phyloP scores from a whole-genome alignment of 2,797 vertebrate genomes.

The Diglossa cyanea region DNA sequence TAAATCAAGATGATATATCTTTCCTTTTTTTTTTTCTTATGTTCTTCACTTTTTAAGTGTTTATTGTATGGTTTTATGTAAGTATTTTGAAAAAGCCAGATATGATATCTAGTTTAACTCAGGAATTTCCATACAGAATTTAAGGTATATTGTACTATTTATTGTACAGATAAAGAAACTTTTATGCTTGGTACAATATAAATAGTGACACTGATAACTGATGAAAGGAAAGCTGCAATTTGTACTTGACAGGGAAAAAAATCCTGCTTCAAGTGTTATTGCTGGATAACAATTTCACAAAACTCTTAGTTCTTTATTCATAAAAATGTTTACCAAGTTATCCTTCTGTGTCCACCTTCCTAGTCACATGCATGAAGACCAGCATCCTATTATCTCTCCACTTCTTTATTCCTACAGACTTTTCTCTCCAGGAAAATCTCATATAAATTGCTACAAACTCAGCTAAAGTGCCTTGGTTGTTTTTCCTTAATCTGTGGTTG shows the following conservation, averaged over 20 bases:
- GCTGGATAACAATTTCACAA: neutral
- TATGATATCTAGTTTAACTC: neutral
- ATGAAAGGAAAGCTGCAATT: neutral
- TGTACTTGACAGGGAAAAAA: neutral
- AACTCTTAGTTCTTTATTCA: neutral
- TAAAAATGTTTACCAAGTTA: neutral
- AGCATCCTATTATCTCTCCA: neutral
- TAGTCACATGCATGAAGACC: neutral
- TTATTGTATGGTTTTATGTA: neutral
- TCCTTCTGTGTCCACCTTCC: neutral
- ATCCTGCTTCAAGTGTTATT: neutral
- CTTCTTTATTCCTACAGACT: neutral
- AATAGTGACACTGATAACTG: neutral
- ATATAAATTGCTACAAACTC: neutral
- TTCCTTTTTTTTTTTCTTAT: neutral
- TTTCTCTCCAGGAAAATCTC: neutral
- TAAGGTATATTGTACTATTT: neutral
- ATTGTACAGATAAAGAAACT: neutral
- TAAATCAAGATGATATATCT: neutral
- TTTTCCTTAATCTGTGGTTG: neutral
- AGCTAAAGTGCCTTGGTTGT: neutral
- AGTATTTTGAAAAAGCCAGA: neutral
- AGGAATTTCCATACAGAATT: neutral
- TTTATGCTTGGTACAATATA: neutral
- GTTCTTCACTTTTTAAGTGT: neutral